Base-by-base conservation (phyloP, 2,113 vertebrate genomes). In the Dendrocopos noguchii region DNA sequence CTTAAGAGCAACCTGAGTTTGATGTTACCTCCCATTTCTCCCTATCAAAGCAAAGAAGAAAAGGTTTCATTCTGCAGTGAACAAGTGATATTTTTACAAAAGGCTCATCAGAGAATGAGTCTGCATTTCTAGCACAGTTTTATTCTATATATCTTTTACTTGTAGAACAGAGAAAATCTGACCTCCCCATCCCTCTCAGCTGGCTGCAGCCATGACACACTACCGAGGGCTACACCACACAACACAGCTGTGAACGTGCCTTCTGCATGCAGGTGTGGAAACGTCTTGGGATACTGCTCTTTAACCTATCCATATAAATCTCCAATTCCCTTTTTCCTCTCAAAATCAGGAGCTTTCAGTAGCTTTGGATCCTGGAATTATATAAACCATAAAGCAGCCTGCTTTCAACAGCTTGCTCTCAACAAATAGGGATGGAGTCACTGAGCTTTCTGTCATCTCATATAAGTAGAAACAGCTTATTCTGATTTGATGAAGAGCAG, bases 1-100 rank as follows among this genome's bases (percentile, higher is more conserved):
- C 83, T 92, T 84, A 84, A 89, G 25, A 84, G 80, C 19, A 90
- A 72, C 31, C 7, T 72, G 57, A 4, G 3, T 81, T 78, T 82
- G 36, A 84, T 42, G 15, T 82, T 84, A 63, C 74, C 42, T 89
- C 64, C 44, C 21, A 56, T 70, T 96, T 89, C 77, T 84, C 31
- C 44, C 29, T 68, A 34, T 72, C 42, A 67, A 80, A 85, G 68
- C 46, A 81, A 59, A 81, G 61, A 60, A 86, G 34, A 86, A 90
- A 92, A 84, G 15, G 17, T 61, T 87, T 57, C 31, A 1, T 71
- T 93, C 84, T 60, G 31, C 42, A 63, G 59, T 24, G 92, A 88
- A 72, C 21, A 81, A 85, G 75, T 66, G 21, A 72, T 27, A 7
- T 15, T 93, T 81, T 87, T 42, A 46, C 31, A 76, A 79, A 36